phyloP scores from a whole-genome alignment of 2,888 invertebrate genomes.

The Polyommatus iphigenia region DNA sequence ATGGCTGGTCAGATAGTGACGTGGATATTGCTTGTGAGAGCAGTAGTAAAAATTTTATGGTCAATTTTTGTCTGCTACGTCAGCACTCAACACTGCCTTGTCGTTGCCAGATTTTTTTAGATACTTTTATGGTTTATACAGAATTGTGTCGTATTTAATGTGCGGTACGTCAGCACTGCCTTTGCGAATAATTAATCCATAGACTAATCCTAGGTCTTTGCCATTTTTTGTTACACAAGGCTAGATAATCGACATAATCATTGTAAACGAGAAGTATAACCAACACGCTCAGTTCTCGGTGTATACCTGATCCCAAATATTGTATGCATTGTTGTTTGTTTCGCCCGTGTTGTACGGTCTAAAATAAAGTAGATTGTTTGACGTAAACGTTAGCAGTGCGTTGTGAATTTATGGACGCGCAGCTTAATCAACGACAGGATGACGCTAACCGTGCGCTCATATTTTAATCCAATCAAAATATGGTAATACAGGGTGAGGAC shows the following conservation, averaged over 20 bases:
- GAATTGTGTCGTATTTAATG: too few relatives aligned
- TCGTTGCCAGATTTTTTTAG: too few relatives aligned
- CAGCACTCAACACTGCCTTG: too few relatives aligned
- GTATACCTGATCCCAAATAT: slow-evolving; percentile 35
- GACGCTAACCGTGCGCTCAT: slow-evolving; percentile 62
- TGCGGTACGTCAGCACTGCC: not conserved
- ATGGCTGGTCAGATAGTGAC: not conserved
- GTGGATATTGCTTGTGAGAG: not conserved
- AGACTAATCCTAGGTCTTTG: too few relatives aligned
- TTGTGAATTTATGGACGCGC: slow-evolving; percentile 58
- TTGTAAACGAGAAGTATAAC: not conserved
- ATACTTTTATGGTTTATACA: too few relatives aligned
- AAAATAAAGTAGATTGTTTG: slow-evolving; percentile 55
- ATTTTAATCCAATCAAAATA: slow-evolving; percentile 74
- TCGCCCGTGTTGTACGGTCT: slow-evolving; percentile 44
- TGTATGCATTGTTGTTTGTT: slow-evolving; percentile 38
- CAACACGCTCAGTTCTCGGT: not conserved
- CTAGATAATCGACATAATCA: not conserved
- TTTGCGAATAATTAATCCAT: not conserved
- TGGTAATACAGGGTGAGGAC: slow-evolving; percentile 53
- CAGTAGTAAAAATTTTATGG: not conserved
- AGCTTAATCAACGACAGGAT: slow-evolving; percentile 67
- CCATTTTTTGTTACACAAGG: not conserved
- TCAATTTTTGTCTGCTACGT: not conserved
- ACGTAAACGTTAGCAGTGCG: slow-evolving; percentile 55